These are phyloP conservation scores for Pachymerium ferrugineum DNA, from an alignment of 2,888 invertebrate genomes.

Conservation along the genomic window DNA sequence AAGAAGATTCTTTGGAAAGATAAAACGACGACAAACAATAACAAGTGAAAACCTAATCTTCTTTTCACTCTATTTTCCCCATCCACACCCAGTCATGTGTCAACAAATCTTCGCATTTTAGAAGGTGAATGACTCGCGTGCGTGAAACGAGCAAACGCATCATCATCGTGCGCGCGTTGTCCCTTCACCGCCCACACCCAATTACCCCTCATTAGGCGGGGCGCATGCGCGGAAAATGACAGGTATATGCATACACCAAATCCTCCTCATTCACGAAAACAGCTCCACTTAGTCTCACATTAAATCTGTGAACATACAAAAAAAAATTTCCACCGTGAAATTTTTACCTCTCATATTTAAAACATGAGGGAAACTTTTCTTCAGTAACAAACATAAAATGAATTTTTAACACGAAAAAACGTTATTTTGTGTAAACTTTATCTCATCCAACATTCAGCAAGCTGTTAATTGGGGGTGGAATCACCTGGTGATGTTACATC, in stretches of 20 bases:
- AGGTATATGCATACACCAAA: not conserved
- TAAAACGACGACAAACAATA: not conserved
- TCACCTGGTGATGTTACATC: constrained; percentile 22
- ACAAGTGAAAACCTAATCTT: not conserved
- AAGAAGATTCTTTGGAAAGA: too few species aligned
- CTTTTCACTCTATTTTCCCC: not conserved
- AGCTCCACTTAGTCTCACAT: not conserved
- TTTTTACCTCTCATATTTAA: too few species aligned
- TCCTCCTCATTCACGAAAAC: not conserved
- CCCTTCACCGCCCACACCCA: constrained; percentile 25
- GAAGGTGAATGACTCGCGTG: constrained; percentile 25
- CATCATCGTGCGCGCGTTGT: constrained; percentile 25
- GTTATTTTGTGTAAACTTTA: too few species aligned
- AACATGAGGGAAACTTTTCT: too few species aligned
- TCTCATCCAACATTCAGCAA: not conserved
- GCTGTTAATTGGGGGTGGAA: not conserved
- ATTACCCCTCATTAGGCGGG: constrained; percentile 18
- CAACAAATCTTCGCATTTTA: constrained; percentile 3
- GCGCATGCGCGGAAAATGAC: constrained; percentile 24
- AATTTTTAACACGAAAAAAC: too few species aligned
- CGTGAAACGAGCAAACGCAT: constrained; percentile 22
- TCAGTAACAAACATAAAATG: too few species aligned
- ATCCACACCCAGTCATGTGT: not conserved
- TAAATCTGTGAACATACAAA: not conserved
- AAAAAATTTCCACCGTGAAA: not conserved